A percentile compares a stretch with the other conserved stretches of the same genome.
phyloP scores from a whole-genome alignment of 2,113 vertebrate species.

The Peucedramus taeniatus region DNA sequence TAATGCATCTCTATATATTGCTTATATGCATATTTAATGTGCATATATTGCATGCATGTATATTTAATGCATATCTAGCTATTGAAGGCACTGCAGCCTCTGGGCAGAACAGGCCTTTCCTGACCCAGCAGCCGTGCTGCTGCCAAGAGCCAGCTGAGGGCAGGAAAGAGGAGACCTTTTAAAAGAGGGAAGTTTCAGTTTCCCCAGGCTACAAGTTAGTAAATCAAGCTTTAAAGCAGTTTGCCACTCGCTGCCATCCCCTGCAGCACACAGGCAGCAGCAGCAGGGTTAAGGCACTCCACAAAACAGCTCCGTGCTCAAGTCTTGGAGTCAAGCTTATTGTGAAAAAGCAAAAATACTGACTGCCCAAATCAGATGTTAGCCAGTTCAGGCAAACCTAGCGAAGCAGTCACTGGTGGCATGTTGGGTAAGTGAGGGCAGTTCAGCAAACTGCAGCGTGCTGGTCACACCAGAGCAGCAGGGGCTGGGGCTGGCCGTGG shows the following conservation, averaged over 20 bases:
- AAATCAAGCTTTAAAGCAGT: not conserved
- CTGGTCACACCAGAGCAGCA: not conserved
- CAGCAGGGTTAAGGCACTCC: not conserved
- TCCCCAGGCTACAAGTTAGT: not conserved
- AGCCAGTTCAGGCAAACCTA: not conserved
- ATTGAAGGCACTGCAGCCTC: not conserved
- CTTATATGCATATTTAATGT: not conserved
- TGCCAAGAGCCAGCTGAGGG: not conserved
- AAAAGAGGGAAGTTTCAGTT: not conserved
- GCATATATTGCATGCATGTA: not conserved
- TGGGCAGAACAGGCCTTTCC: not conserved
- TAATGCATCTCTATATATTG: not conserved
- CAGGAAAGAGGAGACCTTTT: not conserved
- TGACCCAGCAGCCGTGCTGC: not conserved
- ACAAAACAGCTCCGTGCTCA: fast-evolving
- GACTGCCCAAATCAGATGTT: not conserved
- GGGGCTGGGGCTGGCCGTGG: fast-evolving
- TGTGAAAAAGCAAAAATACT: not conserved
- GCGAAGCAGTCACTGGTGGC: fast-evolving
- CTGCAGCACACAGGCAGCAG: not conserved
- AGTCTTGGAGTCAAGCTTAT: not conserved
- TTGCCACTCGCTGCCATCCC: not conserved
- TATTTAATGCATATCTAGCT: not conserved
- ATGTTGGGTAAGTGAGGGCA: not conserved
- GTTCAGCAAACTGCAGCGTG: fast-evolving